These are phyloP conservation scores for Drosophila subpulchrella DNA, from an alignment of 1,140 invertebrate species.

Conservation along the genomic window DNA sequence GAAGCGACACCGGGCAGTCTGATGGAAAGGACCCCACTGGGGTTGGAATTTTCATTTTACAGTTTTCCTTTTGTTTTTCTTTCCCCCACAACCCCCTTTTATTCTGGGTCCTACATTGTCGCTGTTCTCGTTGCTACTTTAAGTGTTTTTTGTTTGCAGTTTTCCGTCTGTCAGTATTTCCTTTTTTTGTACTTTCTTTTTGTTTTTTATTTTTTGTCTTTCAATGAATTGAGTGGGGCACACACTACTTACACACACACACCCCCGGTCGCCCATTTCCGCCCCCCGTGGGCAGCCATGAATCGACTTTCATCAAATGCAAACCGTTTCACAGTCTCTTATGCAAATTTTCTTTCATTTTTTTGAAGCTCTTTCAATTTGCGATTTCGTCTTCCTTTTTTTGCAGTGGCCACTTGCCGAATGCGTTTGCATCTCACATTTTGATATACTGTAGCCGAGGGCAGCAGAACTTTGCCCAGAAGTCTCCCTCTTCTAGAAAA, in stretches of 20 bases:
- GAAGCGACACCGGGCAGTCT: conserved; percentile 28
- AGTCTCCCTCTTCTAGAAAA: neutral
- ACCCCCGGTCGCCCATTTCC: conserved; percentile 2
- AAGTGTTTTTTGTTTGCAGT: conserved; percentile 59
- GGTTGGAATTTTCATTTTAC: conserved; percentile 56
- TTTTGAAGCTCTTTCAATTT: conserved; percentile 41
- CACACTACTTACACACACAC: conserved; percentile 11
- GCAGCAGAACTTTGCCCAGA: conserved; percentile 23
- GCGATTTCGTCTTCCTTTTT: conserved; percentile 38
- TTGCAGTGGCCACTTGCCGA: conserved; percentile 47
- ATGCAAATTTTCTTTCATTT: conserved; percentile 42
- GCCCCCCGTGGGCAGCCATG: conserved; percentile 32
- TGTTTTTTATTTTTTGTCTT: conserved; percentile 40
- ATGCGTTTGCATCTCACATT: conserved; percentile 48
- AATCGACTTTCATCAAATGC: conserved; percentile 59
- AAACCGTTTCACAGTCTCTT: conserved; percentile 58
- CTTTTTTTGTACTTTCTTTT: neutral
- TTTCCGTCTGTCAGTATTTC: conserved; percentile 49
- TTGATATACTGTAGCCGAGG: conserved; percentile 25
- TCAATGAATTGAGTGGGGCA: conserved; percentile 64
- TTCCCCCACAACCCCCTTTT: conserved; percentile 5
- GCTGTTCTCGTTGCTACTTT: conserved; percentile 50
- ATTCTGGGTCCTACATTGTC: conserved; percentile 46
- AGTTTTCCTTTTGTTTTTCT: conserved; percentile 20
- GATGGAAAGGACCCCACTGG: conserved; percentile 4